A percentile compares a stretch with the other conserved stretches of the same genome.
Evolutionary conservation across 2,113 vertebrate species (phyloP).

Genomic region (Thryonomys swinderianus): DNA sequence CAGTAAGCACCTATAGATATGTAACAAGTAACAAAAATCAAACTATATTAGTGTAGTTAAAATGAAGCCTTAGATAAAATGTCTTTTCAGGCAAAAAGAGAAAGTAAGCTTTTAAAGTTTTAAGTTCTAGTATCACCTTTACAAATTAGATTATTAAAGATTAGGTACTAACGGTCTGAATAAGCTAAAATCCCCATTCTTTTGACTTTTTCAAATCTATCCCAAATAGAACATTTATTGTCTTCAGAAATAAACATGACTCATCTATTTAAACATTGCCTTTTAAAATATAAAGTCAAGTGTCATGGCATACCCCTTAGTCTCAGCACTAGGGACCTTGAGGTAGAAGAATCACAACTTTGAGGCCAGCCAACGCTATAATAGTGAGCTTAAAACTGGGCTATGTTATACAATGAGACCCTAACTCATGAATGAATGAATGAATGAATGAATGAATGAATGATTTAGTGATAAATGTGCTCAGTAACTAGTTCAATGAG

Average conservation of each 20-base stretch:
- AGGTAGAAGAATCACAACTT: background rate
- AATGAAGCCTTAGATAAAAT: conserved; percentile 24
- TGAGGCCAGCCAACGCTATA: background rate
- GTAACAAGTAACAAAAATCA: conserved; percentile 33
- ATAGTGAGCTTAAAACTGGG: background rate
- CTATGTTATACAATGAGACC: background rate
- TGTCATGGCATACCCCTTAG: background rate
- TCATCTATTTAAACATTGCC: conserved; percentile 33
- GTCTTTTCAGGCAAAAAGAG: conserved; percentile 14
- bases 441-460: background rate
- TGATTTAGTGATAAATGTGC: conserved; percentile 18
- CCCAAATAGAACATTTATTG: conserved; percentile 30
- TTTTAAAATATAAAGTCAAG: conserved; percentile 16
- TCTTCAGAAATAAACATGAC: conserved; percentile 52
- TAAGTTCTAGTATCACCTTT: conserved; percentile 35
- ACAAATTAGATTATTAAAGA: conserved; percentile 4
- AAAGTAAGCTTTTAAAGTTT: conserved; percentile 16
- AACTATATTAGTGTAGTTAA: conserved; percentile 14
- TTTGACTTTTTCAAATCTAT: conserved; percentile 34
- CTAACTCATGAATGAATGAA: background rate
- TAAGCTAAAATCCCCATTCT: background rate
- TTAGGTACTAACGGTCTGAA: conserved; percentile 16
- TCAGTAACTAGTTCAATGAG: conserved; percentile 32
- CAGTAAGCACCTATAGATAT: conserved; percentile 16
- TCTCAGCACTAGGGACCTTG: background rate